A percentile compares a stretch with the other conserved stretches of the same genome.
These are phyloP conservation scores for Triplophysa rosa DNA, from an alignment of 2,113 vertebrate genomes.

Conservation along the genomic window DNA sequence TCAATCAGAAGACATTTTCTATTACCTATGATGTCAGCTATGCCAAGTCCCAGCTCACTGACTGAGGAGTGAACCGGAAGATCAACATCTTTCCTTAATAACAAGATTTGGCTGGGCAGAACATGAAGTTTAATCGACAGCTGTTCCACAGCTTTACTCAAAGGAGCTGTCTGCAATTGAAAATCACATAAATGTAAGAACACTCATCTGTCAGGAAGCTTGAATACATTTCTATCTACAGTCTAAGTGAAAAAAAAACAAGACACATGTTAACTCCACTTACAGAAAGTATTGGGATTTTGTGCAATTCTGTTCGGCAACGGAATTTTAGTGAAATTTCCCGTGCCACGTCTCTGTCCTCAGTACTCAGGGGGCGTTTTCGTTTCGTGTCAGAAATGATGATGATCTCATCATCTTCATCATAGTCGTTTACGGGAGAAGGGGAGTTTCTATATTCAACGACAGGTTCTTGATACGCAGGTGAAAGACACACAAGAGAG, in stretches of 20 bases:
- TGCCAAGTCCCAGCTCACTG: conserved; percentile 69
- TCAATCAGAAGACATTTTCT: background rate
- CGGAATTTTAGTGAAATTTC: conserved; percentile 74
- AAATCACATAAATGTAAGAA: background rate
- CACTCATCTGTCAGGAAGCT: background rate
- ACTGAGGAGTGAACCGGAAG: conserved; percentile 60
- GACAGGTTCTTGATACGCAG: conserved; percentile 10
- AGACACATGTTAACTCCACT: conserved; percentile 22
- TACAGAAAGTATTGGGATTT: conserved; percentile 69
- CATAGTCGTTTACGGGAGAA: background rate
- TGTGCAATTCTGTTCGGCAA: conserved; percentile 68
- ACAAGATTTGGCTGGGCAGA: conserved; percentile 65
- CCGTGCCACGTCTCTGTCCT: conserved; percentile 21
- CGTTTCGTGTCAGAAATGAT: background rate
- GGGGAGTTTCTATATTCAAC: background rate
- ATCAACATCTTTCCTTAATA: conserved; percentile 69
- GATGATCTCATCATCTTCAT: conserved; percentile 58
- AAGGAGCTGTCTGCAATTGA: conserved; percentile 63
- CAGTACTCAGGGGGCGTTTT: background rate
- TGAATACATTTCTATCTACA: background rate
- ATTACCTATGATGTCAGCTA: conserved; percentile 78
- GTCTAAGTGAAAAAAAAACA: background rate
- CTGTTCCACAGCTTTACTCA: conserved; percentile 62
- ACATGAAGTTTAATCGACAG: conserved; percentile 69
- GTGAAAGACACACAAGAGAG: conserved; percentile 60